Base-by-base conservation (phyloP, 2,113 vertebrate genomes). In the Synchiropus splendidus region DNA sequence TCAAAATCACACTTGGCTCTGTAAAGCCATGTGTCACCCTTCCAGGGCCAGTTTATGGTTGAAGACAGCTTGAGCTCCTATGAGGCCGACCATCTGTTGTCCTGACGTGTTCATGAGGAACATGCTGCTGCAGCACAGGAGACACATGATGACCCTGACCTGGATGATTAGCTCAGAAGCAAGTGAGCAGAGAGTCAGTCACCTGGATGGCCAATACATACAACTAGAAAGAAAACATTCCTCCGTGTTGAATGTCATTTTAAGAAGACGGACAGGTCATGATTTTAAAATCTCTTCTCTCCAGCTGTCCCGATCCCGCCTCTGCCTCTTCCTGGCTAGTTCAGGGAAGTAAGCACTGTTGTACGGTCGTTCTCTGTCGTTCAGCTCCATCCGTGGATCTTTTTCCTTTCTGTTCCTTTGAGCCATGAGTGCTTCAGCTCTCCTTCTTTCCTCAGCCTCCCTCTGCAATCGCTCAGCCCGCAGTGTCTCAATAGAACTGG, bases 311-410 rank as follows among this genome's bases (percentile, higher is more conserved):
- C 59, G 30, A 21, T 85, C 78, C 10, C 79, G 68, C 36, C 78
- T 64, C 42, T 80, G 82, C 17, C 78, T 64, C 37, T 84, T 86
- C 17, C 87, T 70, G 5, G 87, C 89, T 15, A 92, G 76, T 61
- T 92, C 85, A 1, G 90, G 90, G 55, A 91, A 84, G 72, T 85
- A 94, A 34, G 89, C 90, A 1, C 66, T 90, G 75, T 92, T 92
- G 81, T 92, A 92, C 0, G 80, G 82, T 16, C 86, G 58, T 11
- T 83, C 85, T 31, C 90, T 62, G 0, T 92, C 90, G 0, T 83
- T 81, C 0, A 39, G 15, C 47, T 75, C 75, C 10, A 51, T 75
- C 10, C 56, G 65, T 0, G 45, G 6, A 1, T 42, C 62, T 16
- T 56, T 64, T 2, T 45, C 46, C 6, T 64, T 81, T 15, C 74